Percentiles rank a stretch among this genome's conserved stretches.
Evolutionary conservation across 2,888 invertebrate species (phyloP).

Genomic region (Eupithecia dodoneata): DNA sequence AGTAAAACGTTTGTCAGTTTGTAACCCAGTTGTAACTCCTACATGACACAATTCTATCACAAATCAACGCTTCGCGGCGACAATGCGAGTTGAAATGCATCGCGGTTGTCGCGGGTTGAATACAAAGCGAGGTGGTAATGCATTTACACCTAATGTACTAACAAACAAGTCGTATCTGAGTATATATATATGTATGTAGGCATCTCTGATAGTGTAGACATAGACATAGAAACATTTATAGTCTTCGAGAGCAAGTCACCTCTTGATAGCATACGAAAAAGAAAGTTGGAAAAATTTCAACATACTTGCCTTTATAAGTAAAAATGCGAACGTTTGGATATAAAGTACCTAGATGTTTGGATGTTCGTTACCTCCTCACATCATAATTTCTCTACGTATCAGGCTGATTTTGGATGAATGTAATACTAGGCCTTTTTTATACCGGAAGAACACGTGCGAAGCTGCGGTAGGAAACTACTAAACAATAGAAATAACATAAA

Average conservation of each 20-base stretch:
- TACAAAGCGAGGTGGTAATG: constrained; percentile 52
- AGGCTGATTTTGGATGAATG: no score
- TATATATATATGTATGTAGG: neutral
- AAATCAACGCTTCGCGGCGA: constrained; percentile 53
- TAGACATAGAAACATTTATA: neutral
- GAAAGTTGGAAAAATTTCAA: no score
- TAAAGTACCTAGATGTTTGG: no score
- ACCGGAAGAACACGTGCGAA: no score
- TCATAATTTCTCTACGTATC: no score
- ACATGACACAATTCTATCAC: constrained; percentile 59
- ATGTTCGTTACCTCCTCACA: no score
- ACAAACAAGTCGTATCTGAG: neutral
- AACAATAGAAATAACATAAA: no score
- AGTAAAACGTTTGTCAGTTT: neutral
- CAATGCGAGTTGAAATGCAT: constrained; percentile 52
- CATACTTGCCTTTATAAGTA: no score
- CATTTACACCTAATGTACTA: constrained; percentile 40
- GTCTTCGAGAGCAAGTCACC: neutral
- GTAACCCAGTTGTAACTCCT: neutral
- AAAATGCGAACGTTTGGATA: no score
- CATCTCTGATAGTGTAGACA: neutral
- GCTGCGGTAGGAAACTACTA: no score
- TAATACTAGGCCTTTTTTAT: no score
- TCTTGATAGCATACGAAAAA: neutral
- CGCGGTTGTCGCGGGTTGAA: constrained; percentile 46